Base-by-base conservation (phyloP, 2,888 invertebrate species). In the Xanthorhoe designata region DNA sequence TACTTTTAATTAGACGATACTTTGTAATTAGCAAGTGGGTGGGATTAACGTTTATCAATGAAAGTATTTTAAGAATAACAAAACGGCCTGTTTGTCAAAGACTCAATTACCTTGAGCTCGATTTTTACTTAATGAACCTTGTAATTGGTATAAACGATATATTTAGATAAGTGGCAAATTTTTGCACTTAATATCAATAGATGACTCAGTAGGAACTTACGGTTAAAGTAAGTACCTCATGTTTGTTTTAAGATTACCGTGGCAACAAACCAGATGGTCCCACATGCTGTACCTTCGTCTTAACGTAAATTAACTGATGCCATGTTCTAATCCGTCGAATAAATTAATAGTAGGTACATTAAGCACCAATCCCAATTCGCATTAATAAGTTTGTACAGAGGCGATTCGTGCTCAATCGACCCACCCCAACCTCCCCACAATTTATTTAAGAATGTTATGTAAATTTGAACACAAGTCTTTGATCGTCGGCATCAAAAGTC, bases 391-490 rank as follows among this genome's bases (percentile, higher is more conserved):
- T 89, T 88, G 81, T 84, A 82, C 82, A 86, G 85, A 70, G 72
- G 78, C 74, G 78, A 81, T 73, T 77, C 81, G 79, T 78, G 84
- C 79, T 84, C 84, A 82, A 80, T 81, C 58, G 78, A 75, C 66
- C 81, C 84, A 77, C 85, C 88, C 88, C 81, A 79, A 64, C 80
- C 86, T 69, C 85, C 85, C 86, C 87, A 82, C 89, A 91, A 92
- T 92, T 93, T 92, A 92, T 92, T 92, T 92, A 92, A 92, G 91
- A 90, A 93, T 93, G 92, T 92, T 92, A 93, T 93, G 93, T 92
- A 92, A 93, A 93, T 93, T 92, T 88, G 88, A 90, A 92, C 93
- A 92, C 91, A 89, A 90, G 90, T 92, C 93, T 93, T 93, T 93
- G 93, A 93, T 92, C 93, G 92, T 89, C 87, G 89, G 92, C 91